Evolutionary conservation across 1,140 invertebrate species (phyloP).

Genomic region (Reticulitermes speratus): DNA sequence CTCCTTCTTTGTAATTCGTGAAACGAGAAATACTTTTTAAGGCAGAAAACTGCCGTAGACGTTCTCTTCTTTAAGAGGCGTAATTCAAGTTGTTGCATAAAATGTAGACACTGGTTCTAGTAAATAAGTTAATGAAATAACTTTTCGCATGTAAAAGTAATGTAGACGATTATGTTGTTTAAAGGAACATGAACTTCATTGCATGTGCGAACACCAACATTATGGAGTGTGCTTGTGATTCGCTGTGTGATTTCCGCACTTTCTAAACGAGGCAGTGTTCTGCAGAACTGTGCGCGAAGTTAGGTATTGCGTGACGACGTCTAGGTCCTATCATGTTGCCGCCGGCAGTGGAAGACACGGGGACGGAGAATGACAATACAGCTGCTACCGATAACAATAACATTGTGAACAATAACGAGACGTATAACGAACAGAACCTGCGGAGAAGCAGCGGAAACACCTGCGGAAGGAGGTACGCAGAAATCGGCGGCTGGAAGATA

Average conservation of each 20-base stretch:
- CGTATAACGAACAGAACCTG: neutral
- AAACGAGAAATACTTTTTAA: no score
- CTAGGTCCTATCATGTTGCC: neutral
- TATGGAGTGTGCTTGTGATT: neutral
- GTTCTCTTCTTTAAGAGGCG: no score
- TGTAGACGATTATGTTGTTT: neutral
- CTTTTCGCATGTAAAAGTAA: no score
- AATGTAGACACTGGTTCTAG: no score
- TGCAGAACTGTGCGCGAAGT: neutral
- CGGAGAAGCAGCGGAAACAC: neutral
- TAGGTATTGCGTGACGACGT: neutral
- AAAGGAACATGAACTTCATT: neutral
- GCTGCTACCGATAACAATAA: constrained; percentile 15
- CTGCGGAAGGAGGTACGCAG: constrained; percentile 11
- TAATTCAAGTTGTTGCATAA: no score
- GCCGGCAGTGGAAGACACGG: constrained; percentile 17
- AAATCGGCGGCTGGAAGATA: constrained; percentile 23
- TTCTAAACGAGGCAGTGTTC: neutral
- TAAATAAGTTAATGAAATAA: no score
- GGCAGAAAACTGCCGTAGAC: no score
- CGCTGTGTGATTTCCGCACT: neutral
- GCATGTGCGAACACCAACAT: neutral
- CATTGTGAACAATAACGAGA: neutral
- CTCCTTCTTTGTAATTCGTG: no score
- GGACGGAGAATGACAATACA: neutral